Percentiles rank a stretch among this genome's conserved stretches.
phyloP scores from a whole-genome alignment of 1,140 invertebrate genomes.

The Chlorops oryzae region DNA sequence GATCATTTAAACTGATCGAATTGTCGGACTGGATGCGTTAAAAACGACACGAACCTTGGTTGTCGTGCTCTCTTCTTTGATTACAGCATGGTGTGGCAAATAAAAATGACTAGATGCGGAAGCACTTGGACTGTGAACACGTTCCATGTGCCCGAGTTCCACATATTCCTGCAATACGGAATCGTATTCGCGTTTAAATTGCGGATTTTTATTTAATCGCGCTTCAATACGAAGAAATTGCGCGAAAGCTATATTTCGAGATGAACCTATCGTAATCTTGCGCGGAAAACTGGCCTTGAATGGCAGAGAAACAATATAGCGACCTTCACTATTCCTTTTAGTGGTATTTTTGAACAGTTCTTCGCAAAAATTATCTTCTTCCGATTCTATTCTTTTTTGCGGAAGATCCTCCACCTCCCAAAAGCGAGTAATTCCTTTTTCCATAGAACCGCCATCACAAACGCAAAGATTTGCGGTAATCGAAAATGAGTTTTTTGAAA shows the following conservation, averaged over 20 bases:
- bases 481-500: no score
- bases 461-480: no score
- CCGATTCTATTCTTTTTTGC: no score
- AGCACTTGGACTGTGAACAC: neutral
- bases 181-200: neutral
- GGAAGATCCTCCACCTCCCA: no score
- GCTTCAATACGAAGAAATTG: neutral
- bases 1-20: conserved; percentile 35
- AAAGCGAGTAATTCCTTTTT: no score
- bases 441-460: no score
- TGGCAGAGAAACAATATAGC: no score
- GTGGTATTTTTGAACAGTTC: no score
- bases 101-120: conserved; percentile 1
- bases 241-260: neutral
- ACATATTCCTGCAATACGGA: conserved; percentile 9
- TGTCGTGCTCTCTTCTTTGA: conserved; percentile 4
- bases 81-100: conserved; percentile 12
- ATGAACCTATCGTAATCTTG: no score
- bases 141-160: conserved; percentile 11
- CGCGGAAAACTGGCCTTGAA: no score
- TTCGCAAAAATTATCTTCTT: no score
- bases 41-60: conserved; percentile 34
- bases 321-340: no score
- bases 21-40: conserved; percentile 19
- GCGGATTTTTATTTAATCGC: neutral